phyloP scores from a whole-genome alignment of 1,140 invertebrate genomes.

The Halyomorpha halys region DNA sequence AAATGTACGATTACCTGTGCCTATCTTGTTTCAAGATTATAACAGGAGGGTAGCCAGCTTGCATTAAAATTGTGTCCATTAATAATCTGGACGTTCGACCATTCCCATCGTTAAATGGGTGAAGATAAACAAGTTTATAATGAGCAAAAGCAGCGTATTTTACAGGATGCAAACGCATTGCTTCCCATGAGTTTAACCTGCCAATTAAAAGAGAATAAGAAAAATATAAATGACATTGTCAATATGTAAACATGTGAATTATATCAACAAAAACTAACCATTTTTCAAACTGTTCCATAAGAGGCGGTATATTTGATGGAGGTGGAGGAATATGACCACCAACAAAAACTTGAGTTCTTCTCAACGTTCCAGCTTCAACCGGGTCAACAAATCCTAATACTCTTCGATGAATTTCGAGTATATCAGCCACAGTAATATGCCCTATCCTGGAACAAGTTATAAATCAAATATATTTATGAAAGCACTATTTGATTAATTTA shows the following conservation, averaged over 20 bases:
- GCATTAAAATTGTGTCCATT: slow-evolving; percentile 97
- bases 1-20: slow-evolving; percentile 31
- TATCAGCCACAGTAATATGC: slow-evolving; percentile 67
- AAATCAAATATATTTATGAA: too few relatives aligned
- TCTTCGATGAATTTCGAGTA: slow-evolving; percentile 83
- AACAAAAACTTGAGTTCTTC: slow-evolving; percentile 83
- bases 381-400: slow-evolving; percentile 91
- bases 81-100: slow-evolving; percentile 86
- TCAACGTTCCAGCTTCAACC: slow-evolving; percentile 69
- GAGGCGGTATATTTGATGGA: slow-evolving; percentile 60
- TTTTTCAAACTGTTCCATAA: slow-evolving; percentile 79
- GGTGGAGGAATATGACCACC: slow-evolving; percentile 82
- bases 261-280: slow-evolving; percentile 13
- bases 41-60: slow-evolving; percentile 92
- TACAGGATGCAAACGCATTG: slow-evolving; percentile 72
- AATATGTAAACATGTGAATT: not conserved
- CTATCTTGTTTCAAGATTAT: slow-evolving; percentile 88
- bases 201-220: not conserved
- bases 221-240: not conserved
- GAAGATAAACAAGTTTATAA: slow-evolving; percentile 92
- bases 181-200: slow-evolving; percentile 68
- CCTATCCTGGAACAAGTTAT: slow-evolving; percentile 42
- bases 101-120: slow-evolving; percentile 89
- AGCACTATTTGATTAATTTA: too few relatives aligned
- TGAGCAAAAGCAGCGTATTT: slow-evolving; percentile 89